Evolutionary conservation across 2,113 vertebrate genomes (phyloP).

Genomic region (Cnemophilus loriae): DNA sequence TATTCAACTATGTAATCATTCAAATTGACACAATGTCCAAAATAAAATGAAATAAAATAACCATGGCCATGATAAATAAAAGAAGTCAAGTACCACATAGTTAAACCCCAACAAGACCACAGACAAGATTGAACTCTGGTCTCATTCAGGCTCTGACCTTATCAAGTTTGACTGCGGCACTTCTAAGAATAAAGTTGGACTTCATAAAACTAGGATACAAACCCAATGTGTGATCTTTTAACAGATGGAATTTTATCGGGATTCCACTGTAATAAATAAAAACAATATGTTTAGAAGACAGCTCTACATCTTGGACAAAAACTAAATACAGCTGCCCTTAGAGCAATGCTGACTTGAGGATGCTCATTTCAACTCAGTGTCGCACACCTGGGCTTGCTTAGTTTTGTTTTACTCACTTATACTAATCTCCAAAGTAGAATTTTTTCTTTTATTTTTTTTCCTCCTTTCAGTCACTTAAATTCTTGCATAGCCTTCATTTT

Average conservation of each 20-base stretch:
- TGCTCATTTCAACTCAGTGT: background rate
- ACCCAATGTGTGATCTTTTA: constrained; percentile 62
- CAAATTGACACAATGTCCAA: constrained; percentile 29
- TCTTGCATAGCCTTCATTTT: background rate
- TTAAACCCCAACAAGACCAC: constrained; percentile 43
- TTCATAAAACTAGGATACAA: constrained; percentile 60
- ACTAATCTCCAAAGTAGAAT: background rate
- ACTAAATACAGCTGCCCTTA: constrained; percentile 30
- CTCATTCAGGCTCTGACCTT: constrained; percentile 49
- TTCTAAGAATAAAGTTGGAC: constrained; percentile 50
- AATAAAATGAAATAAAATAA: constrained; percentile 56
- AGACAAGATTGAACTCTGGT: constrained; percentile 32
- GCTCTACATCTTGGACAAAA: constrained; percentile 35
- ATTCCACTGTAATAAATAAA: constrained; percentile 57
- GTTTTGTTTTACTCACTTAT: background rate
- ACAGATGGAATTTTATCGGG: constrained; percentile 37
- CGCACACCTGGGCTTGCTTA: constrained; percentile 12
- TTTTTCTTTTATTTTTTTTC: background rate
- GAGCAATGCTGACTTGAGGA: constrained; percentile 12
- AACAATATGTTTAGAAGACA: constrained; percentile 54
- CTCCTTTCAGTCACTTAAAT: background rate
- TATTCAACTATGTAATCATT: constrained; percentile 25
- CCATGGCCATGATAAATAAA: constrained; percentile 28
- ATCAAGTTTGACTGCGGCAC: constrained; percentile 37
- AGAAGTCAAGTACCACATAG: constrained; percentile 10